phyloP scores from a whole-genome alignment of 2,797 vertebrate species.

The Graptemys geographica region DNA sequence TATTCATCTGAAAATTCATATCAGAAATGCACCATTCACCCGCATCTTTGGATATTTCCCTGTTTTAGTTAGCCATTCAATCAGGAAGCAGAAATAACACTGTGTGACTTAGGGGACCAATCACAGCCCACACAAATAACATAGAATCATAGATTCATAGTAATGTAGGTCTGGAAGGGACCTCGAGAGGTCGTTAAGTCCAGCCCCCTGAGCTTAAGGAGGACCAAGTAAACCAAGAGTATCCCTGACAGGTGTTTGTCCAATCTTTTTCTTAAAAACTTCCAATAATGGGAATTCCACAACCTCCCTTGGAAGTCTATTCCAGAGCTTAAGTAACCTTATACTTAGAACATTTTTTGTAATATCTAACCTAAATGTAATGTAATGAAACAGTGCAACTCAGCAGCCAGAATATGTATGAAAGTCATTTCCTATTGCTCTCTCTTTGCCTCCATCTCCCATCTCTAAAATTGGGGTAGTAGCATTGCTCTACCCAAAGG shows the following conservation, averaged over 20 bases:
- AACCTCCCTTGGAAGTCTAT: background rate
- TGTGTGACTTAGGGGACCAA: background rate
- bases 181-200: background rate
- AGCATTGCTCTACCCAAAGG: background rate
- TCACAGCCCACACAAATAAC: background rate
- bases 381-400: slow-evolving; percentile 57
- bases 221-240: background rate
- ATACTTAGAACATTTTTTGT: background rate
- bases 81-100: background rate
- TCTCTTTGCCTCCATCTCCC: background rate
- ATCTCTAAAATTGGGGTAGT: background rate
- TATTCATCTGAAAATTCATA: background rate
- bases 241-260: background rate
- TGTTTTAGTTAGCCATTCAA: background rate
- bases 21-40: background rate
- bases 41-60: background rate
- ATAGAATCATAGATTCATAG: background rate
- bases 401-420: slow-evolving; percentile 39
- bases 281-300: background rate
- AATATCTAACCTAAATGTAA: background rate
- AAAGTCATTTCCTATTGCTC: slow-evolving; percentile 69
- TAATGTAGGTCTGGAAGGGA: background rate
- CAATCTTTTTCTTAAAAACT: background rate
- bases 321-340: background rate
- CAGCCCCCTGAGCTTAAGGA: background rate